phyloP scores from a whole-genome alignment of 2,888 invertebrate species.

The Syrista parreyssii region DNA sequence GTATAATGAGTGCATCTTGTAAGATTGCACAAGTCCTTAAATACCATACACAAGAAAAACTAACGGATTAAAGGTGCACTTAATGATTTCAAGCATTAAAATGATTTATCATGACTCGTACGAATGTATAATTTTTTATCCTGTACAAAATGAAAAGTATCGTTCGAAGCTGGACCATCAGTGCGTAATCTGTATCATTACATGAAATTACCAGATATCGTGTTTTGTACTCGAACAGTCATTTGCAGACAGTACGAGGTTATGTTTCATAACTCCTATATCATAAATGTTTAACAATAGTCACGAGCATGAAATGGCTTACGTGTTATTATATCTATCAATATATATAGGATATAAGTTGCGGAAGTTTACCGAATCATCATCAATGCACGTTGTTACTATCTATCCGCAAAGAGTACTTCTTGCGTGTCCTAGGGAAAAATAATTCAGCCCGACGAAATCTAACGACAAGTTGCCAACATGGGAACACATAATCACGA shows the following conservation, averaged over 20 bases:
- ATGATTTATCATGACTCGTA: background rate
- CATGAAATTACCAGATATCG: slow-evolving; percentile 25
- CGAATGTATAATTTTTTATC: background rate
- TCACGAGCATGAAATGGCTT: background rate
- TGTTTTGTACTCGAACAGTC: slow-evolving; percentile 20
- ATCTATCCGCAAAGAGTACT: background rate
- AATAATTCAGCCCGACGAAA: background rate
- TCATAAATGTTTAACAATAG: background rate
- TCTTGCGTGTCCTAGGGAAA: background rate
- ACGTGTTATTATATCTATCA: background rate
- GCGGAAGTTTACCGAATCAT: background rate
- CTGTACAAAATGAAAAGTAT: background rate
- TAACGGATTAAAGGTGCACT: background rate
- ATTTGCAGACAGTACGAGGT: slow-evolving; percentile 12
- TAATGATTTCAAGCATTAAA: background rate
- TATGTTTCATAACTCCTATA: slow-evolving; percentile 24
- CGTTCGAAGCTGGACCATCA: slow-evolving; percentile 16
- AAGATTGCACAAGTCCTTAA: background rate
- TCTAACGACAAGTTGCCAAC: background rate
- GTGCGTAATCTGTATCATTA: slow-evolving; percentile 23
- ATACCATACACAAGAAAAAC: background rate
- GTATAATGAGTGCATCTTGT: background rate
- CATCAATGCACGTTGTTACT: background rate
- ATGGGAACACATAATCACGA: background rate
- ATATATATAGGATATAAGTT: background rate